A percentile compares a stretch with the other conserved stretches of the same genome.
These are phyloP conservation scores for Merluccius polli DNA, from an alignment of 2,797 vertebrate genomes.

Conservation along the genomic window DNA sequence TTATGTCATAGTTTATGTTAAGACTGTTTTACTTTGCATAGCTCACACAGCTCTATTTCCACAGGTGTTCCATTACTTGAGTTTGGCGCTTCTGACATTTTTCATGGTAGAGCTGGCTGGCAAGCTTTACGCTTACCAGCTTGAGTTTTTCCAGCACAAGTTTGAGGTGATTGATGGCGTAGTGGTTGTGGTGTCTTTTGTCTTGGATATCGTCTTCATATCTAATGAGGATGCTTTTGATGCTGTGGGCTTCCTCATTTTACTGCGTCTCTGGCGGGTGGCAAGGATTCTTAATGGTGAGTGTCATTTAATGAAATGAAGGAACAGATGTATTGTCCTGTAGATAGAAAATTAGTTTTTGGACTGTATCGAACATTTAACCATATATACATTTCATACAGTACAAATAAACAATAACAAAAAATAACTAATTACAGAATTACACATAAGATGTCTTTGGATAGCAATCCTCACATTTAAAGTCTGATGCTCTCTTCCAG, in stretches of 20 bases:
- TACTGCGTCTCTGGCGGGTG: slow-evolving; percentile 94
- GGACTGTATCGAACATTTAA: background rate
- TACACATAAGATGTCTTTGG: background rate
- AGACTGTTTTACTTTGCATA: background rate
- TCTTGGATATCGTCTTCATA: slow-evolving; percentile 82
- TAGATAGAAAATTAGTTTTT: background rate
- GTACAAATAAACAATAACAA: background rate
- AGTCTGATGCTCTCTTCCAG: slow-evolving; percentile 56
- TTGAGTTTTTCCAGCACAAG: slow-evolving; percentile 92
- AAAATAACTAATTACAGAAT: background rate
- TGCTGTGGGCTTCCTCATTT: slow-evolving; percentile 85
- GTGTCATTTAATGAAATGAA: background rate
- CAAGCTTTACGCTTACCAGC: slow-evolving; percentile 83
- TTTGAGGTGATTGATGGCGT: slow-evolving; percentile 91
- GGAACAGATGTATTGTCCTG: background rate
- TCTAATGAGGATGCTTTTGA: slow-evolving; percentile 82
- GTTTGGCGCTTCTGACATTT: slow-evolving; percentile 83
- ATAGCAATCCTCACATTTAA: background rate
- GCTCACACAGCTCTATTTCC: background rate
- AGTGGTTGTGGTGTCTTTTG: slow-evolving; percentile 85
- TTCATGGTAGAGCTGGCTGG: slow-evolving; percentile 87
- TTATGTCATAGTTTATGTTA: too few relatives aligned
- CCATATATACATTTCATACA: background rate
- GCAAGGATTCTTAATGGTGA: slow-evolving; percentile 92
- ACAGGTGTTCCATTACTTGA: slow-evolving; percentile 91